Conservation (phyloP, 2,797 vertebrate species). For the Liparis tanakae region DNA sequence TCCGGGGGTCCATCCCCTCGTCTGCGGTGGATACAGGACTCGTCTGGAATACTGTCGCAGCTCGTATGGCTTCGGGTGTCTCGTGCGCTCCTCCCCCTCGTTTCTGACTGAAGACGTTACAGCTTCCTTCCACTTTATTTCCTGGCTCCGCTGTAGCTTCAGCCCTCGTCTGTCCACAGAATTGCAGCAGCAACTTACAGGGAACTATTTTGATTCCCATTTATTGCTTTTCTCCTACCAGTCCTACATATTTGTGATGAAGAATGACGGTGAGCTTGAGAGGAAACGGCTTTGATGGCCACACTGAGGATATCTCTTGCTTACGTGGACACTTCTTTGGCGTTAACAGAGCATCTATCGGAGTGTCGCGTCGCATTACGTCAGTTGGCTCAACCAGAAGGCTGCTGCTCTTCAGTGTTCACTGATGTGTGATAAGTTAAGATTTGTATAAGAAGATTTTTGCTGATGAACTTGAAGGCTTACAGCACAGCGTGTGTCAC, state of each 20-base stretch:
- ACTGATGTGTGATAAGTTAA: conserved; percentile 23
- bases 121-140: conserved; percentile 46
- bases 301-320: conserved; percentile 18
- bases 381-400: conserved; percentile 14
- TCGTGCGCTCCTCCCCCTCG: conserved; percentile 20
- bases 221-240: conserved; percentile 21
- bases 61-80: conserved; percentile 31
- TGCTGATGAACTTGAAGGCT: conserved; percentile 32
- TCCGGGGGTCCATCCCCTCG: conserved; percentile 55
- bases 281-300: conserved; percentile 27
- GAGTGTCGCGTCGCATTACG: conserved; percentile 7
- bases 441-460: not conserved
- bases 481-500: conserved; percentile 43
- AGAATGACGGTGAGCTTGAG: conserved; percentile 19
- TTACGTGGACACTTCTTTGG: conserved; percentile 9
- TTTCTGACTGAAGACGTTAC: conserved; percentile 38
- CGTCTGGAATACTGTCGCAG: conserved; percentile 44
- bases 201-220: conserved; percentile 33
- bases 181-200: conserved; percentile 25
- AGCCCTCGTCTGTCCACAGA: conserved; percentile 45
- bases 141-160: conserved; percentile 35
- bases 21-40: conserved; percentile 46
- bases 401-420: conserved; percentile 26
- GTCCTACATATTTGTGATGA: conserved; percentile 21
- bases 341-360: conserved; percentile 10